A percentile compares a stretch with the other conserved stretches of the same genome.
Evolutionary conservation across 1,140 invertebrate genomes (phyloP).

Genomic region (Doryteuthis pealeii): DNA sequence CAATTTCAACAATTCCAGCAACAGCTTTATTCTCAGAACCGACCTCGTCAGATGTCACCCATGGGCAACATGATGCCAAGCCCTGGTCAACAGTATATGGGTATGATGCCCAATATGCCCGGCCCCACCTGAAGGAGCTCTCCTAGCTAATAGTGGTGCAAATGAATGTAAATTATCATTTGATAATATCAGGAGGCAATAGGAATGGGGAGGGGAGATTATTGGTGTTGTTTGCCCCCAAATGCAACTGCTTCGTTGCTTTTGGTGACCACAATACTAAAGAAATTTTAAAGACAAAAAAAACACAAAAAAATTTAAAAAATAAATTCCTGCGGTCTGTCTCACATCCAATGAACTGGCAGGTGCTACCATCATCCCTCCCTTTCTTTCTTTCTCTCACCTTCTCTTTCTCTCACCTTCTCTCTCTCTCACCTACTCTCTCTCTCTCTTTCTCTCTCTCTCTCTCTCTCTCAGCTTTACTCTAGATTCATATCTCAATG

Average conservation of each 20-base stretch:
- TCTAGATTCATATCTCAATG: too few species aligned
- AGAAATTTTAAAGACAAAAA: slow-evolving; percentile 8
- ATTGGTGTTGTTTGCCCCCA: not conserved
- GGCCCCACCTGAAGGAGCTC: slow-evolving; percentile 26
- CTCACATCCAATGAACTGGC: too few species aligned
- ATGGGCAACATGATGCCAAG: slow-evolving; percentile 45
- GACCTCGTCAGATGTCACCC: slow-evolving; percentile 46
- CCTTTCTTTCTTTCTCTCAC: too few species aligned
- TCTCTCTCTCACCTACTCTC: too few species aligned
- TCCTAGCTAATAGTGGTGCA: not conserved
- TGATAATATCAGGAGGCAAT: not conserved
- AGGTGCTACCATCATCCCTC: too few species aligned
- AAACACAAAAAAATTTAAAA: not conserved
- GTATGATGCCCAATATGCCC: slow-evolving; percentile 49
- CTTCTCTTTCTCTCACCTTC: too few species aligned
- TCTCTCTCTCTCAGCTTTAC: too few species aligned
- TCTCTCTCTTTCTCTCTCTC: too few species aligned
- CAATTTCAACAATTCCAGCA: slow-evolving; percentile 57
- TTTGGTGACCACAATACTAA: slow-evolving; percentile 10
- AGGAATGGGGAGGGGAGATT: not conserved
- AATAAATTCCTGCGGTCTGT: not conserved
- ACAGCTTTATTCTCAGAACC: slow-evolving; percentile 51
- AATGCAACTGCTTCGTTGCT: not conserved
- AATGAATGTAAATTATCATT: slow-evolving; percentile 8
- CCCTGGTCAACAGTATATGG: slow-evolving; percentile 39